Evolutionary conservation across 2,797 vertebrate genomes (phyloP), one percentile per base, ranked within the genome.

Genomic region (Neosilurus mollespiculum): DNA sequence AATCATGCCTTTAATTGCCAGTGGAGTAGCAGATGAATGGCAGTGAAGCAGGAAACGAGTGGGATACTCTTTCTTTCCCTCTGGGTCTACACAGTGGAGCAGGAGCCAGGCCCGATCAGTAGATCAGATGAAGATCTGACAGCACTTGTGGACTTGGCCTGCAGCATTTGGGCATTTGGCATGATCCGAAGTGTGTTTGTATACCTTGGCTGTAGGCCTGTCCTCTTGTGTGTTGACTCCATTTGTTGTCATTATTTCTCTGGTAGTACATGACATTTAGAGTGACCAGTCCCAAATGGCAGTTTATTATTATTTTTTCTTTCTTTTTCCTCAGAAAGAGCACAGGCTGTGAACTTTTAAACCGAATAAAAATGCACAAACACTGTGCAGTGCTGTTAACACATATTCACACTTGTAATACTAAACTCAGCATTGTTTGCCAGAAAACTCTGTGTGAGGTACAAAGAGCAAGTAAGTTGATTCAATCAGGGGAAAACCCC

Each of bases 1-100:
- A 95, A 95, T 95, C 94, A 95, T 91, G 89, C 81, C 91, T 92
- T 93, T 95, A 95, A 95, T 95, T 95, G 95, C 92, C 93, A 94
- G 93, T 82, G 91, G 90, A 92, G 92, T 89, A 81, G 91, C 88
- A 90, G 91, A 90, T 93, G 93, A 93, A 91, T 92, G 92, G 91
- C 89, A 92, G 90, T 72, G 90, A 89, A 89, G 86, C 37, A 49
- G 84, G 65, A 73, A 76, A 77, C 78, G 20, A 65, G 58, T 73
- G 24, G 70, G 24, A 64, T 65, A 61, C 69, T 76, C 30, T 64
- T 9, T 65, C 84, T 81, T 80, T 75, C 78, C 65, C 75, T 88
- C 59, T 69, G 69, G 62, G 59, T 62, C 7, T 12, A 49, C 58
- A 62, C 26, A 11, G 10, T 8, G 43, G 69, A 78, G 78, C 80